Conservation (phyloP, 2,888 invertebrate species). For the Diarsia dahlii region DNA sequence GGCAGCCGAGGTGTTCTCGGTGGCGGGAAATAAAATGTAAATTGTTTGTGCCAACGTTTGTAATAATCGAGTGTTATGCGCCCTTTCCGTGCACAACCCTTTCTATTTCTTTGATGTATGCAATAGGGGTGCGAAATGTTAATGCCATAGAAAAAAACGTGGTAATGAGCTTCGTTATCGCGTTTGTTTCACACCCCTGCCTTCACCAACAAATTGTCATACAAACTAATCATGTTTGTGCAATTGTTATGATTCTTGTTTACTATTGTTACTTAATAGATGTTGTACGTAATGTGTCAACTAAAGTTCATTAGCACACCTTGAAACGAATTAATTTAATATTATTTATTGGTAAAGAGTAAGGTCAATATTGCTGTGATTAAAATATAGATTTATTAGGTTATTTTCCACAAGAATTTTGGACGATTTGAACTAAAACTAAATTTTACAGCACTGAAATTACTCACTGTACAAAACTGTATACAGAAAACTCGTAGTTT, state of each 20-base stretch:
- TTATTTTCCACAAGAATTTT: slow-evolving; percentile 75
- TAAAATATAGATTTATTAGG: slow-evolving; percentile 81
- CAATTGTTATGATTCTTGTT: slow-evolving; percentile 78
- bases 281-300: slow-evolving; percentile 78
- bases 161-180: slow-evolving; percentile 87
- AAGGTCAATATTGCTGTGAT: slow-evolving; percentile 85
- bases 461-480: slow-evolving; percentile 69
- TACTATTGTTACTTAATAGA: slow-evolving; percentile 80
- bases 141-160: slow-evolving; percentile 84
- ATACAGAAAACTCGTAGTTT: slow-evolving; percentile 61
- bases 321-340: slow-evolving; percentile 82
- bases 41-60: slow-evolving; percentile 89
- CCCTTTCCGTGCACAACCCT: slow-evolving; percentile 87
- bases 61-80: slow-evolving; percentile 87
- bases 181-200: slow-evolving; percentile 85
- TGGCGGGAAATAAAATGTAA: slow-evolving; percentile 79
- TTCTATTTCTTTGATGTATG: slow-evolving; percentile 89
- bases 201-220: slow-evolving; percentile 81
- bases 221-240: slow-evolving; percentile 85
- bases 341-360: slow-evolving; percentile 81
- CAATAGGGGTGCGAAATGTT: slow-evolving; percentile 88
- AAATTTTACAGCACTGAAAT: slow-evolving; percentile 52
- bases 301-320: slow-evolving; percentile 73
- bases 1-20: slow-evolving; percentile 63
- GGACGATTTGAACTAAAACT: slow-evolving; percentile 39